Conservation (phyloP, 2,797 vertebrate species). For the Manis javanica region DNA sequence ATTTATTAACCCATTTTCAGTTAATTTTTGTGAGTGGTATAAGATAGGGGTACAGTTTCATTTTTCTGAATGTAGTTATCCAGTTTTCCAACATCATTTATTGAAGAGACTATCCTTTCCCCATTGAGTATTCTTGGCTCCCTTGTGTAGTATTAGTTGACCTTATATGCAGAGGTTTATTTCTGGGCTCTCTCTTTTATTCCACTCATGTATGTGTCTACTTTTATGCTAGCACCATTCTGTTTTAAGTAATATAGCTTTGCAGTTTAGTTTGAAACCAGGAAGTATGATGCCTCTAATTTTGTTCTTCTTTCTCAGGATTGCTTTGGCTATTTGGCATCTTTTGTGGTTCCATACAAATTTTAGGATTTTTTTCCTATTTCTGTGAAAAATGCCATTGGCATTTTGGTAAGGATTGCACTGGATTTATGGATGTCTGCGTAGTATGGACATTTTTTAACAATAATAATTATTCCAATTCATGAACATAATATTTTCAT, state of each 20-base stretch:
- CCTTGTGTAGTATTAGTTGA: neutral
- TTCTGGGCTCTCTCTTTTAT: neutral
- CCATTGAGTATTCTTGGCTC: neutral
- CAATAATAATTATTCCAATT: neutral
- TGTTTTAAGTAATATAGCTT: neutral
- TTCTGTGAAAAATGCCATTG: neutral
- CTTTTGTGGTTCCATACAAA: neutral
- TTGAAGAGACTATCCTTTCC: neutral
- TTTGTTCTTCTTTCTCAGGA: neutral
- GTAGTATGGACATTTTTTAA: neutral
- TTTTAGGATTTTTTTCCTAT: neutral
- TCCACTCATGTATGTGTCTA: neutral
- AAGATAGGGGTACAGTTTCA: neutral
- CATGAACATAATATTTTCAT: neutral
- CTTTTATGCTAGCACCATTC: neutral
- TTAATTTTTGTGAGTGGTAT: neutral
- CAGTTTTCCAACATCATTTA: neutral
- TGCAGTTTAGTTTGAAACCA: neutral
- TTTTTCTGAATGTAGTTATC: neutral
- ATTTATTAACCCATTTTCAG: neutral
- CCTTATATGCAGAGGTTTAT: neutral
- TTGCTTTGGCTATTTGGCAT: neutral
- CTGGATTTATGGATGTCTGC: neutral
- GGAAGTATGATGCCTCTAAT: neutral
- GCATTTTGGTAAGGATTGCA: neutral